Conservation (phyloP, 2,888 invertebrate genomes). For the Xanthostigma xanthostigma region DNA sequence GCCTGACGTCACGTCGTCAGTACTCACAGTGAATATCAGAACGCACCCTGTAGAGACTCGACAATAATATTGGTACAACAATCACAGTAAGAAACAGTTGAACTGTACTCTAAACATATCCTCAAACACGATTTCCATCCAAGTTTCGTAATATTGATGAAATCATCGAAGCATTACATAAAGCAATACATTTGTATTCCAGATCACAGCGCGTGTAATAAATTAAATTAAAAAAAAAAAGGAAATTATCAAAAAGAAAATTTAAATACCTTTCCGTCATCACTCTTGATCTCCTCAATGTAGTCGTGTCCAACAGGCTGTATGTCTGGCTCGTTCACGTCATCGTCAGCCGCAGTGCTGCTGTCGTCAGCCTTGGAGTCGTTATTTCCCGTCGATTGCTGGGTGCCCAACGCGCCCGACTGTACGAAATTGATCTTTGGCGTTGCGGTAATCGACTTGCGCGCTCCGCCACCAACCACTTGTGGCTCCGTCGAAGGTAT, state of each 20-base stretch:
- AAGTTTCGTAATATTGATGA: too few relatives aligned
- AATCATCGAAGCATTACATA: too few relatives aligned
- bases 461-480: constrained; percentile 42
- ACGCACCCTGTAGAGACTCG: too few relatives aligned
- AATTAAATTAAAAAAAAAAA: constrained; percentile 1
- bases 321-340: constrained; percentile 59
- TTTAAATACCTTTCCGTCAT: constrained; percentile 58
- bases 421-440: constrained; percentile 78
- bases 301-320: constrained; percentile 92
- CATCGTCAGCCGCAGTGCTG: constrained; percentile 30
- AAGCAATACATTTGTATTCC: too few relatives aligned
- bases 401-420: constrained; percentile 52
- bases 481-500: constrained; percentile 93
- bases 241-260: not conserved
- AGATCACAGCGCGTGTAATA: not conserved
- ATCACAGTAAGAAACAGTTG: too few relatives aligned
- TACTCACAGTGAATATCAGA: too few relatives aligned
- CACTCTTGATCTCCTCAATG: constrained; percentile 91
- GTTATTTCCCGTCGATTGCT: constrained; percentile 21
- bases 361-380: constrained; percentile 24
- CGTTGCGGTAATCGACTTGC: constrained; percentile 41
- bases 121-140: too few relatives aligned
- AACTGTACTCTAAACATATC: too few relatives aligned
- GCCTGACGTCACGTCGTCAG: too few relatives aligned
- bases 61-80: too few relatives aligned